Base-by-base conservation (phyloP, 2,113 vertebrate genomes). In the Lynx canadensis region DNA sequence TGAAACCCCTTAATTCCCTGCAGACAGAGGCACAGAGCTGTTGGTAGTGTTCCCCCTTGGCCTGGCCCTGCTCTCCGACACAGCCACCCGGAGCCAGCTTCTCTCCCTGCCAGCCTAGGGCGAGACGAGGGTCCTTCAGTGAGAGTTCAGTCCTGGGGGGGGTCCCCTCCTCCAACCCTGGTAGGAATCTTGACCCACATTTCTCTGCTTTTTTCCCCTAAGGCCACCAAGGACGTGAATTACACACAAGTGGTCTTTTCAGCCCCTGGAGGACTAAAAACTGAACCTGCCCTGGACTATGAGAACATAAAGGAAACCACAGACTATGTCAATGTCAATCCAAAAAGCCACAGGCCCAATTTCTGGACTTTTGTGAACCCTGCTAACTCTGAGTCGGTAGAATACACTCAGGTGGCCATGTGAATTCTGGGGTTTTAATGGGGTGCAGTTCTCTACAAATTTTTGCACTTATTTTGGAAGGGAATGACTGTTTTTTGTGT, bases 241-340 rank as follows among this genome's bases (percentile, higher is more conserved):
- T 99, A 99, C 48, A 98, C 98, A 0, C 88, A 97, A 10, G 48
- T 98, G 82, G 69, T 98, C 65, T 99, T 99, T 96, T n/a, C 78
- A 0, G 69, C 9, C 31, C 19, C 92, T 7, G 57, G 29, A 81
- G 16, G 0, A 0, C 60, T 3, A 29, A 41, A 68, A 31, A 81
- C 10, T 0, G 33, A 93, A 48, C 36, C 78, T 3, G 0, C n/a
- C 4, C 5, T 14, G 36, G 98, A 98, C 94, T 98, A 98, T 0
- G 97, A 98, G 96, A 96, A 99, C 66, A 0, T 95, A 6, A 98
- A 94, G 14, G 11, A 86, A 4, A 38, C 87, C 0, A 1, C 16
- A 0, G 98, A 98, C 81, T 99, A 98, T 0, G 94, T 99, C 96
- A 99, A 98, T 0, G 95, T 99, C 91, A 91, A 98, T 57, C 97